These are phyloP conservation scores for Rafetus swinhoei DNA, from an alignment of 2,113 vertebrate species.

Conservation along the genomic window DNA sequence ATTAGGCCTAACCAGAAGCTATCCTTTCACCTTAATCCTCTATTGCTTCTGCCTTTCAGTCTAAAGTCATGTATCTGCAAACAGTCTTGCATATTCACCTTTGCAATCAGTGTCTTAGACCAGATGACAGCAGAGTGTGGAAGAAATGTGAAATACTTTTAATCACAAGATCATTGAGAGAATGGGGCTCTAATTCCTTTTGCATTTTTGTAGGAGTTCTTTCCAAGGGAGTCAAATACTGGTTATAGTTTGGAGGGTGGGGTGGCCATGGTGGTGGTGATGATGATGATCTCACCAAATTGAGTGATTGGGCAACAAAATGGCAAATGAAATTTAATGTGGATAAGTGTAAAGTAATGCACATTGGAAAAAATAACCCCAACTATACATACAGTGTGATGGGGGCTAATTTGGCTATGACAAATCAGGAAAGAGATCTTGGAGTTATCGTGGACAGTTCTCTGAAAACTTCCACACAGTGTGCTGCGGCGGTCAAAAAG, in stretches of 20 bases:
- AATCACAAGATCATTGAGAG: fast-evolving
- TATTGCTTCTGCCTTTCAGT: neutral
- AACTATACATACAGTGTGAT: no score
- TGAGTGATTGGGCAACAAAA: no score
- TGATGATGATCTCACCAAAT: no score
- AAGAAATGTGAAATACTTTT: neutral
- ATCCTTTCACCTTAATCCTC: neutral
- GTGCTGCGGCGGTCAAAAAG: no score
- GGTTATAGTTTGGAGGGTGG: neutral
- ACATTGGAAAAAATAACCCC: no score
- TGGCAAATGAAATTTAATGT: no score
- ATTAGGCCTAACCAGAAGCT: neutral
- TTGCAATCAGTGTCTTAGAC: neutral
- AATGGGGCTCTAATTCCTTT: neutral
- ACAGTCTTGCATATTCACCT: neutral
- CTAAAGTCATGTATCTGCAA: neutral
- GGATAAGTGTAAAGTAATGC: no score
- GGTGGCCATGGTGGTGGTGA: no score
- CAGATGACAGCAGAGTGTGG: neutral
- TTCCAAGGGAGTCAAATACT: neutral
- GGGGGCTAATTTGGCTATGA: no score
- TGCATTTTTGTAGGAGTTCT: neutral
- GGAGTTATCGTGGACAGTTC: no score
- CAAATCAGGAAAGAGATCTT: no score
- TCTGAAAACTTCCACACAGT: no score